Percentiles rank a stretch among this genome's conserved stretches.
Evolutionary conservation across 1,140 invertebrate genomes (phyloP).

Genomic region (Saxidomus purpurata): DNA sequence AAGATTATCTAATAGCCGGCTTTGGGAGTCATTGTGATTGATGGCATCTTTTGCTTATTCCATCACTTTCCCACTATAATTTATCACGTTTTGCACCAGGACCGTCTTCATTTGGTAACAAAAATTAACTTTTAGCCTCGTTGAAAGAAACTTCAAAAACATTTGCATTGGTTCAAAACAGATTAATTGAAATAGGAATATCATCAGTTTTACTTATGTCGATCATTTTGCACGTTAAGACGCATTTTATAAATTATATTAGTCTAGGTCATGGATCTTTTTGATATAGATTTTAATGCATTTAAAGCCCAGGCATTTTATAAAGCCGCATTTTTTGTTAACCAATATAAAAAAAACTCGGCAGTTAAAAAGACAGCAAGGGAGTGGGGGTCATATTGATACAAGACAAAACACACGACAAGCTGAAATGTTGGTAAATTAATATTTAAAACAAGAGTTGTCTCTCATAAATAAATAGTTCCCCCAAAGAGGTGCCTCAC

Average conservation of each 20-base stretch:
- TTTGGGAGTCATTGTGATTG: not conserved
- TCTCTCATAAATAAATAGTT: too few relatives aligned
- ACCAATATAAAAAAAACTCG: too few relatives aligned
- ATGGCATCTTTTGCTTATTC: not conserved
- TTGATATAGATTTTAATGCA: too few relatives aligned
- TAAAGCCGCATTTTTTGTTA: too few relatives aligned
- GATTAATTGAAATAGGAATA: not conserved
- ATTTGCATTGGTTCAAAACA: not conserved
- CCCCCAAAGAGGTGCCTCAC: too few relatives aligned
- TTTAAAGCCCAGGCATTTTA: too few relatives aligned
- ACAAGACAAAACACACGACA: too few relatives aligned
- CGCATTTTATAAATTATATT: not conserved
- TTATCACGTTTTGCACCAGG: constrained; percentile 10
- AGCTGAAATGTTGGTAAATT: too few relatives aligned
- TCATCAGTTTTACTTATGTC: not conserved
- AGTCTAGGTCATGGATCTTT: too few relatives aligned
- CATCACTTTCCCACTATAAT: not conserved
- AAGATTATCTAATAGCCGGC: constrained; percentile 15
- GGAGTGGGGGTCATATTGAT: too few relatives aligned
- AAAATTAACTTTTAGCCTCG: not conserved
- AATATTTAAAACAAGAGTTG: too few relatives aligned
- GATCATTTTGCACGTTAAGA: not conserved
- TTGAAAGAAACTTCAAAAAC: constrained; percentile 15
- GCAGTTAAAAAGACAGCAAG: too few relatives aligned
- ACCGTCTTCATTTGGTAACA: not conserved